These are phyloP conservation scores for Drosophila eugracilis DNA, from an alignment of 1,140 invertebrate species.

Conservation along the genomic window DNA sequence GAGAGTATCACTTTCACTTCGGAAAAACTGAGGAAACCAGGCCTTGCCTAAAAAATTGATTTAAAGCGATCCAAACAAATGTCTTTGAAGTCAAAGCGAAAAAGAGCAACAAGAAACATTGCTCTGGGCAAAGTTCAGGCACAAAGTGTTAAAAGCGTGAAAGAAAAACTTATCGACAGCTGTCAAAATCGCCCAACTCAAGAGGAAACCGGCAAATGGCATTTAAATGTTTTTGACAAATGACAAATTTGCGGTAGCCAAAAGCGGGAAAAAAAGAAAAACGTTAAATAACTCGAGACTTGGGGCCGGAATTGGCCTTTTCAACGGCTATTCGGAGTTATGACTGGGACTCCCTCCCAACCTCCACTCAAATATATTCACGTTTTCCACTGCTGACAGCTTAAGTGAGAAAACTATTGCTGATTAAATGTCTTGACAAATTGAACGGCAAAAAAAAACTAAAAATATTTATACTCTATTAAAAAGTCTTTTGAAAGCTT, in stretches of 20 bases:
- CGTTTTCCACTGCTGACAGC: constrained; percentile 71
- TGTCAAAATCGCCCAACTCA: constrained; percentile 63
- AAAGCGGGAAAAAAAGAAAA: constrained; percentile 40
- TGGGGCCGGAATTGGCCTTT: constrained; percentile 43
- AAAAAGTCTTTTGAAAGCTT: neutral
- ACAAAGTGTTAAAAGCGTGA: constrained; percentile 72
- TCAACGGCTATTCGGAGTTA: constrained; percentile 26
- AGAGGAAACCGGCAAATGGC: constrained; percentile 70
- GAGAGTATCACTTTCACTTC: constrained; percentile 44
- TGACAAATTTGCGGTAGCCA: constrained; percentile 81
- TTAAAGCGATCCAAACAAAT: constrained; percentile 58
- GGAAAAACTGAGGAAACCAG: constrained; percentile 7
- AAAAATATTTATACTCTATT: constrained; percentile 36
- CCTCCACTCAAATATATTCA: constrained; percentile 44
- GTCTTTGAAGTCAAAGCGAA: constrained; percentile 39
- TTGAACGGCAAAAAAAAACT: constrained; percentile 50
- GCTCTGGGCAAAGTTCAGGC: constrained; percentile 46
- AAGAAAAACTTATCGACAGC: constrained; percentile 77
- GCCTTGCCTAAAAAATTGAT: constrained; percentile 44
- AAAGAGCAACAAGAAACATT: constrained; percentile 43
- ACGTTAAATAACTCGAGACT: constrained; percentile 41
- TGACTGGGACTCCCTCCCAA: constrained; percentile 16
- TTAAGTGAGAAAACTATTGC: constrained; percentile 81
- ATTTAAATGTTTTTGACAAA: constrained; percentile 84
- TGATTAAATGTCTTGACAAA: constrained; percentile 81